A percentile compares a stretch with the other conserved stretches of the same genome.
phyloP scores from a whole-genome alignment of 1,140 invertebrate species.

The Euwallacea fornicatus region DNA sequence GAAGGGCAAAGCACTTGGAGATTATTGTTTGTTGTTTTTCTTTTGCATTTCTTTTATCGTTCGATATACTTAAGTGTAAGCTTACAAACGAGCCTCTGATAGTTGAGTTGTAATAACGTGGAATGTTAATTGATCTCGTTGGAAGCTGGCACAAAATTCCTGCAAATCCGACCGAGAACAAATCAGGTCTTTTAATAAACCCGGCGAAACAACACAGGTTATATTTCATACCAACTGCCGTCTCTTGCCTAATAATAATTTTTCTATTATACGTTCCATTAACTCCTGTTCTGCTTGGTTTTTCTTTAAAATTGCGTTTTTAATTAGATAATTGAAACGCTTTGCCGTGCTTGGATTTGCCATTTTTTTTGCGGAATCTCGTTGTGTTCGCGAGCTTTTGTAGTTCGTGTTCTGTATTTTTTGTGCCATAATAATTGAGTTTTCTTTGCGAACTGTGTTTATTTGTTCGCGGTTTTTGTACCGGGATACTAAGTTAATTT shows the following conservation, averaged over 20 bases:
- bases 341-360: constrained; percentile 1
- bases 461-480: constrained; percentile 9
- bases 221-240: constrained; percentile 23
- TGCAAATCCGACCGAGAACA: constrained; percentile 20
- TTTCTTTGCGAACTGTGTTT: constrained; percentile 7
- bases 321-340: constrained; percentile 38
- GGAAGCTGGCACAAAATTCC: constrained; percentile 18
- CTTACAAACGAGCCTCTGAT: too few relatives aligned
- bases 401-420: constrained; percentile 6
- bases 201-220: constrained; percentile 20
- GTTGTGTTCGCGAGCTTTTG: neutral
- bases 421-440: constrained; percentile 13
- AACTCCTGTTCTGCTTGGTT: constrained; percentile 39
- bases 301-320: constrained; percentile 41
- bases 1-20: too few relatives aligned
- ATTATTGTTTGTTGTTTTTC: too few relatives aligned
- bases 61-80: too few relatives aligned
- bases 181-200: constrained; percentile 33
- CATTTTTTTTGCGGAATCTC: constrained; percentile 21
- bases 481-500: constrained; percentile 7
- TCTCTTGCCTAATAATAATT: constrained; percentile 40
- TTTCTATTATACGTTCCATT: constrained; percentile 43
- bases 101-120: neutral
- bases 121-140: constrained; percentile 27
- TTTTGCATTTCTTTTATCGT: too few relatives aligned